Evolutionary conservation across 2,113 vertebrate genomes (phyloP), one percentile per base, ranked within the genome.

Genomic region (Egretta garzetta): DNA sequence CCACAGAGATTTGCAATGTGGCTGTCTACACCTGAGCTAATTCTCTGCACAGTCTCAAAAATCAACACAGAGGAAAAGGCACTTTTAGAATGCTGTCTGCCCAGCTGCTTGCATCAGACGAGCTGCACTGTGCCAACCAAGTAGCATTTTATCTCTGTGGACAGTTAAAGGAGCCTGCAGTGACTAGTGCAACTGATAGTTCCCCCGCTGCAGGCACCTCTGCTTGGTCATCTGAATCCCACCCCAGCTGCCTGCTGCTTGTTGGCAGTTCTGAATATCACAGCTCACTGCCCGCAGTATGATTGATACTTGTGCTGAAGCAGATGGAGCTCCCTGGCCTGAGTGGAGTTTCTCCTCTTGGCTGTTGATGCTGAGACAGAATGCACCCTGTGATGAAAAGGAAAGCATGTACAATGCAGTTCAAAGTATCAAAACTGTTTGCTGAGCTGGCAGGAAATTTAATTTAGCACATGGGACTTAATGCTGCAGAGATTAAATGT

Each of bases 361-460:
- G 88, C 88, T 95, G 43, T 52, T 86, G 80, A 86, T 74, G 49
- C 43, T 56, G 88, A 81, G 88, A 68, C 17, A 94, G 50, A 97
- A 91, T 58, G 73, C 66, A 91, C 94, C 95, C 94, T 93, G 91
- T 76, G 85, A 91, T 88, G 89, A 96, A 96, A 97, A 94, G 96
- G 88, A 85, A 92, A 91, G 50, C 73, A 56, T 63, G 63, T 86
- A 96, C 94, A 96, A 96, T 96, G 91, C 77, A 97, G 93, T 96
- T 96, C 97, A 96, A 94, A 91, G 87, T 93, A 95, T 64, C 94
- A 97, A 94, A 97, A 91, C 52, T 86, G 28, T 91, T 92, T 89
- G 94, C 94, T 96, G 95, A 92, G 86, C 86, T 93, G 79, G 93
- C 96, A 96, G 96, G 94, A 97, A 97, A 93, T 97, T 77, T 96